Evolutionary conservation across 2,797 vertebrate species (phyloP).

Genomic region (Gadopsis marmoratus): DNA sequence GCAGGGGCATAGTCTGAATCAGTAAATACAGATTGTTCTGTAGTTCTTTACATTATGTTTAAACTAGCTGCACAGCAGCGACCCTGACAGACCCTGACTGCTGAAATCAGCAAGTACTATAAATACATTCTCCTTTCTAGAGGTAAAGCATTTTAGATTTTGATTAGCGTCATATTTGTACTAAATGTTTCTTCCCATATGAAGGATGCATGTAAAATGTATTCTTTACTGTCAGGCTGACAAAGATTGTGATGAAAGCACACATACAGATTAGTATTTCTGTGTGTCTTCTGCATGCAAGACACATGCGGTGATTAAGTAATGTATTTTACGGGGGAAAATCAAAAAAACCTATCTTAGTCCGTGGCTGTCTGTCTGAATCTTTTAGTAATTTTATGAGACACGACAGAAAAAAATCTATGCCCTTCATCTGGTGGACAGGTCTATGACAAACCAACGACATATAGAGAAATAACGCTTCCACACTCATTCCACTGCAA

Average conservation of each 20-base stretch:
- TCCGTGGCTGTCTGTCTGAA: neutral
- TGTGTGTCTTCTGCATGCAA: slow-evolving; percentile 1
- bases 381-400: slow-evolving; percentile 1
- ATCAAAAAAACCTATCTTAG: neutral
- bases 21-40: slow-evolving; percentile 55
- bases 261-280: neutral
- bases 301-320: slow-evolving; percentile 19
- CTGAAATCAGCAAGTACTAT: slow-evolving; percentile 9
- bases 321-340: slow-evolving; percentile 16
- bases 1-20: slow-evolving; percentile 72
- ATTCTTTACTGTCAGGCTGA: neutral
- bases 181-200: neutral
- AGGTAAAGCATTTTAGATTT: neutral
- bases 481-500: neutral
- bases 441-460: neutral
- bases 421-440: neutral
- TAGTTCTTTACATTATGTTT: slow-evolving; percentile 32
- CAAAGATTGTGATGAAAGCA: neutral
- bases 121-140: neutral
- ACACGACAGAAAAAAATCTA: neutral
- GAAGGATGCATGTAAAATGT: neutral
- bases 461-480: neutral
- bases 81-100: slow-evolving; percentile 12
- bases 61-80: slow-evolving; percentile 33
- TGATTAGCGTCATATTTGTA: slow-evolving; percentile 1